Percentiles rank a stretch among this genome's conserved stretches.
Evolutionary conservation across 1,140 invertebrate species (phyloP).

Genomic region (Dufourea novaeangliae): DNA sequence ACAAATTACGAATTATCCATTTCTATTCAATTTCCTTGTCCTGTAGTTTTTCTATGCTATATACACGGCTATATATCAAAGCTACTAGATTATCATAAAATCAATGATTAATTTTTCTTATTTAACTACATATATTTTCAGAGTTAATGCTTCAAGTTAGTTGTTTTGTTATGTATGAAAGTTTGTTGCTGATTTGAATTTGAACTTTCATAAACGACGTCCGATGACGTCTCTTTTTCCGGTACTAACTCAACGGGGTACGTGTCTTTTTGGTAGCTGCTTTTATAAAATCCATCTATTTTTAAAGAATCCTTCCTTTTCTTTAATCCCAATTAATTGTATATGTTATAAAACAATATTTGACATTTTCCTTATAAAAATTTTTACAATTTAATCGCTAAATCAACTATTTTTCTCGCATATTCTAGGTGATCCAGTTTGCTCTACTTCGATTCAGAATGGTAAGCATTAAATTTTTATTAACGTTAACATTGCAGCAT

Average conservation of each 20-base stretch:
- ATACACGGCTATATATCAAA: too few species aligned
- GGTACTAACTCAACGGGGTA: conserved; percentile 2
- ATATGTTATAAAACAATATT: not conserved
- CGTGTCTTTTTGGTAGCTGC: not conserved
- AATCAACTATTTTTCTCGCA: conserved; percentile 1
- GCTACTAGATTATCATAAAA: too few species aligned
- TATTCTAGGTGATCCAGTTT: conserved; percentile 43
- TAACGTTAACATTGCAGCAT: not conserved
- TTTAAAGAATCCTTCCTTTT: conserved; percentile 23
- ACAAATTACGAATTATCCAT: too few species aligned
- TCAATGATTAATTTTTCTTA: too few species aligned
- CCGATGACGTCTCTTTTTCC: conserved; percentile 19
- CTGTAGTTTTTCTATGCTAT: too few species aligned
- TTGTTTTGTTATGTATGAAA: too few species aligned
- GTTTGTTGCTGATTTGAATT: conserved; percentile 33
- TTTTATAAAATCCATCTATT: conserved; percentile 32
- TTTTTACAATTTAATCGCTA: conserved; percentile 1
- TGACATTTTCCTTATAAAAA: not conserved
- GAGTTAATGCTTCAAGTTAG: too few species aligned
- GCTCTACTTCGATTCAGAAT: conserved; percentile 27
- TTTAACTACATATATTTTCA: too few species aligned
- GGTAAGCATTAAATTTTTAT: conserved; percentile 41
- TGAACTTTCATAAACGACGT: not conserved
- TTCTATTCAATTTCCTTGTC: too few species aligned
- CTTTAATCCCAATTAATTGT: not conserved